Base-by-base conservation (phyloP, 2,888 invertebrate genomes). In the Caenorhabditis doughertyi region DNA sequence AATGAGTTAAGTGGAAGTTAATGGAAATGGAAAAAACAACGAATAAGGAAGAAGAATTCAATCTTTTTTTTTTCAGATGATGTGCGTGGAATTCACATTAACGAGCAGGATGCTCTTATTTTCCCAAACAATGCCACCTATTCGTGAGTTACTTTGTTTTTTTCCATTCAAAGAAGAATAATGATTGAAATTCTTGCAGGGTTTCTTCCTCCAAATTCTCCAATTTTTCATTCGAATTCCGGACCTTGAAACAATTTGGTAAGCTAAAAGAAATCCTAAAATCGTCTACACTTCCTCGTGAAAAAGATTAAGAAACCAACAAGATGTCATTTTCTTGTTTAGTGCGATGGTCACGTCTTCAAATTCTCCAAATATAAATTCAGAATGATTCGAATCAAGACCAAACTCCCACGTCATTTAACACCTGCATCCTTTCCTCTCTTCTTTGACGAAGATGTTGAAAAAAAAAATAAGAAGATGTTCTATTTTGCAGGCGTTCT, bases 151-250 rank as follows among this genome's bases (percentile, higher is more conserved):
- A 35, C 35, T 42, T 58, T n/a, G 39, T 39, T 39, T 32, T 32
- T 32, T 32, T 32, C 32, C 4, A 32, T 67, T 58, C 44, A 44
- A 1, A 13, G 25, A 53, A 49, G 13, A 27, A 42, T 3, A 13
- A 18, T 16, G 44, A 44, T 47, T 29, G 42, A 62, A 60, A 16
- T 27, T 53, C 21, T 81, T 86, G 21, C 84, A 86, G 86, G 13
- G 42, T 32, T n/a, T 32, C 65, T 21, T 74, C 79, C 8, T 68
- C 84, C 18, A 72, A 77, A 42, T 42, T 44, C n/a, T 81, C 84
- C 11, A 81, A 81, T 73, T 84, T 88, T 68, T 80, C 83, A 18
- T 81, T 88, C 62, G 84, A 84, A 60, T 84, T 86, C 42, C 72
- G 82, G 4, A 77, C 86, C 23, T 49, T 82, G 29, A 79, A 76